These are phyloP conservation scores for Pipistrellus pipistrellus DNA, from an alignment of 2,797 vertebrate species.

Conservation along the genomic window DNA sequence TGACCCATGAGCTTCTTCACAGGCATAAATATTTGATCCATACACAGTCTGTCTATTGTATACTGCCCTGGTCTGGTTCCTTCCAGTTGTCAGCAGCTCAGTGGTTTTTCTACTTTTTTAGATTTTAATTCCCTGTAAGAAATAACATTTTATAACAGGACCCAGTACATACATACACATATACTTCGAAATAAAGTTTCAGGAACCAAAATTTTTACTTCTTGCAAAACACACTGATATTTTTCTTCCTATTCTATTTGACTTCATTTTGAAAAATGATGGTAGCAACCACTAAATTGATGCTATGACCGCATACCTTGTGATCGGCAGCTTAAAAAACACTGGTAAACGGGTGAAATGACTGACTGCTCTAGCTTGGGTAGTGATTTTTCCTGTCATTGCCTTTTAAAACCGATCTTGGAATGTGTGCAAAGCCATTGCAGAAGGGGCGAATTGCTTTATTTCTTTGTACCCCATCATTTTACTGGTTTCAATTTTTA, in stretches of 20 bases:
- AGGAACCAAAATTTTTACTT: constrained; percentile 3
- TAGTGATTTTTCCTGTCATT: constrained; percentile 18
- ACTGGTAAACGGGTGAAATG: neutral
- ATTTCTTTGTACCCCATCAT: constrained; percentile 38
- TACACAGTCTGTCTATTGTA: neutral
- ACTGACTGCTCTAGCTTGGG: neutral
- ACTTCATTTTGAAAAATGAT: neutral
- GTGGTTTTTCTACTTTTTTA: constrained; percentile 45
- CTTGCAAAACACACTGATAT: neutral
- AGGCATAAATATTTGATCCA: neutral
- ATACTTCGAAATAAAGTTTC: constrained; percentile 36
- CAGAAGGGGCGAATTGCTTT: neutral
- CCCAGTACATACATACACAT: neutral
- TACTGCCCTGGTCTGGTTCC: neutral
- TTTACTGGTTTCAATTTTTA: neutral
- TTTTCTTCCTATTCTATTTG: constrained; percentile 15
- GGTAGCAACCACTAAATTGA: neutral
- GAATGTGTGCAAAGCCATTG: neutral
- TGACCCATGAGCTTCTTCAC: neutral
- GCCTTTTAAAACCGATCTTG: constrained; percentile 19
- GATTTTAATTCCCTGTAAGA: constrained; percentile 31
- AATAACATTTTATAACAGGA: constrained; percentile 20
- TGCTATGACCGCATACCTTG: neutral
- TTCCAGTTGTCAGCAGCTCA: neutral
- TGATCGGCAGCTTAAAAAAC: neutral